Percentiles rank a stretch among this genome's conserved stretches.
These are phyloP conservation scores for Ciconia nigra DNA, from an alignment of 2,797 vertebrate genomes.

Conservation along the genomic window DNA sequence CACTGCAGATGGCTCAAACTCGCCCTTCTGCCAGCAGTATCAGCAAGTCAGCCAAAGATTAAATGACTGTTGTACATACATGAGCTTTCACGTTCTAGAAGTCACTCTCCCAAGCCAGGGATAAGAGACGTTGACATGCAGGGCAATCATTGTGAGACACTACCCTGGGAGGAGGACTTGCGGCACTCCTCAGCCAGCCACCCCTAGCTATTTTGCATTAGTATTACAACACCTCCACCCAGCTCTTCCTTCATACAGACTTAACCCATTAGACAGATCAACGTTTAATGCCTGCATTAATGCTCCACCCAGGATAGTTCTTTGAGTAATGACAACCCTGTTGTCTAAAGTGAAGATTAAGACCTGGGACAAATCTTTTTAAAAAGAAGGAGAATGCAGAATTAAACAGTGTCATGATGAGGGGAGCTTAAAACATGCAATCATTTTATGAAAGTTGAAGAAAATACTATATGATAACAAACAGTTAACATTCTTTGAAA, in stretches of 20 bases:
- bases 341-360: not conserved
- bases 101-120: not conserved
- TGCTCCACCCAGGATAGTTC: not conserved
- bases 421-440: rapidly evolving
- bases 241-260: not conserved
- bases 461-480: not conserved
- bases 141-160: not conserved
- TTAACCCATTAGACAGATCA: not conserved
- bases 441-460: not conserved
- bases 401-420: not conserved
- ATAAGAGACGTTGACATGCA: not conserved
- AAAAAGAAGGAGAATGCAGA: not conserved
- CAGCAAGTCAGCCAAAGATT: not conserved
- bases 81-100: not conserved
- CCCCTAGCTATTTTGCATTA: not conserved
- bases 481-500: not conserved
- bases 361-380: not conserved
- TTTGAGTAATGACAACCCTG: not conserved
- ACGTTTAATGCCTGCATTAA: not conserved
- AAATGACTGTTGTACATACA: not conserved
- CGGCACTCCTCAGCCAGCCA: not conserved
- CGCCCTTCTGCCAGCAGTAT: not conserved
- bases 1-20: not conserved
- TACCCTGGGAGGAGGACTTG: not conserved
- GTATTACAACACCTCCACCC: not conserved